Percentiles rank a stretch among this genome's conserved stretches.
These are phyloP conservation scores for Timema cristinae DNA, from an alignment of 2,888 invertebrate genomes.

Conservation along the genomic window DNA sequence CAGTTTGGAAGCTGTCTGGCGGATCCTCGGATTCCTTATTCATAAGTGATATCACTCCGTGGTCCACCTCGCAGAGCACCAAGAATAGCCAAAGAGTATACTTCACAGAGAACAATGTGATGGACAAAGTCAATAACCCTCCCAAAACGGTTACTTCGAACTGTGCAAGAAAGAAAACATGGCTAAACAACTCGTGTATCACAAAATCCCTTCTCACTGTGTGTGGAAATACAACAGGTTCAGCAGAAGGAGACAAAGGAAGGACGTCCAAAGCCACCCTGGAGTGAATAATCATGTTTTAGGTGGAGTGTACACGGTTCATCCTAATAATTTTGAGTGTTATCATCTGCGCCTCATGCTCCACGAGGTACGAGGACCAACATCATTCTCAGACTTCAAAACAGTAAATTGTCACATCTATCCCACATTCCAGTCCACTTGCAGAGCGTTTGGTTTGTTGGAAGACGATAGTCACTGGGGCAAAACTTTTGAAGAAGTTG, in stretches of 20 bases:
- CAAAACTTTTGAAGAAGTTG: slow-evolving; percentile 30
- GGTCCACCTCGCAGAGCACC: slow-evolving; percentile 17
- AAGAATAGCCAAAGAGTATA: slow-evolving; percentile 31
- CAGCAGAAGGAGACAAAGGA: slow-evolving; percentile 28
- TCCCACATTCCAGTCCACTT: slow-evolving; percentile 38
- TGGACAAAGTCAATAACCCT: slow-evolving; percentile 27
- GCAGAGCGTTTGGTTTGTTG: slow-evolving; percentile 37
- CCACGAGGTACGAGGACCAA: slow-evolving; percentile 35
- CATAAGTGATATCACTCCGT: slow-evolving; percentile 12
- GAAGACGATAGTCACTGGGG: slow-evolving; percentile 41
- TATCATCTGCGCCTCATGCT: neutral
- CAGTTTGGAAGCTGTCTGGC: no score
- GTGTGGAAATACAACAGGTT: slow-evolving; percentile 28
- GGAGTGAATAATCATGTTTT: neutral
- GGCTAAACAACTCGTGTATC: slow-evolving; percentile 41
- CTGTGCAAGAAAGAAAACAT: slow-evolving; percentile 38
- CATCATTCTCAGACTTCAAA: slow-evolving; percentile 38
- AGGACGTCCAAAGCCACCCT: neutral
- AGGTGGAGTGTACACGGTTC: neutral
- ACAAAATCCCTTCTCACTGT: slow-evolving; percentile 38
- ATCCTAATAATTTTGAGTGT: neutral
- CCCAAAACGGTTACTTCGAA: slow-evolving; percentile 35
- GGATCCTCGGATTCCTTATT: no score
- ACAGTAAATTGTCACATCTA: slow-evolving; percentile 37
- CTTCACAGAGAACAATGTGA: neutral